These are phyloP conservation scores for Manis javanica DNA, from an alignment of 2,797 vertebrate genomes.

Conservation along the genomic window DNA sequence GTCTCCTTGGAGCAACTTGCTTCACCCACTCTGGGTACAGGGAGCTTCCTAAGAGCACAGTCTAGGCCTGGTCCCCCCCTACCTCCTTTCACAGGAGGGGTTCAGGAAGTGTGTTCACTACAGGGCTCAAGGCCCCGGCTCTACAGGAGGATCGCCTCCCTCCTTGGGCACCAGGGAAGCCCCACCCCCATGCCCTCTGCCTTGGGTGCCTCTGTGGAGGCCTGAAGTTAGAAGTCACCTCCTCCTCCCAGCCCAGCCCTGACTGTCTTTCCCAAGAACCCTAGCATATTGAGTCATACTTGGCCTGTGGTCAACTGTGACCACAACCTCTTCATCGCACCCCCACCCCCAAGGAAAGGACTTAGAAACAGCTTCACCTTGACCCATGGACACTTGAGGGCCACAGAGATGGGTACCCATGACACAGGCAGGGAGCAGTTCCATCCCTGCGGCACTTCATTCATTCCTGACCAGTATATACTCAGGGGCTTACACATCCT, in stretches of 20 bases:
- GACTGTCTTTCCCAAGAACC: slow-evolving; percentile 74
- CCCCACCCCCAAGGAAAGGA: slow-evolving; percentile 14
- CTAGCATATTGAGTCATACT: slow-evolving; percentile 70
- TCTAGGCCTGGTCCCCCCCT: not conserved
- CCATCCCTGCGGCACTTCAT: not conserved
- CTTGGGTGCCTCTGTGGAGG: not conserved
- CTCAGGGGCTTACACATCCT: not conserved
- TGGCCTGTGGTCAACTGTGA: slow-evolving; percentile 66
- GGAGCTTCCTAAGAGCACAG: not conserved
- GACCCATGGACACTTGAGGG: not conserved
- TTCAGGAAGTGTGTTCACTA: not conserved
- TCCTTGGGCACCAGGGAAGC: not conserved
- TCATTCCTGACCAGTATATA: not conserved
- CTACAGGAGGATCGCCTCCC: not conserved
- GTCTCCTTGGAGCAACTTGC: not conserved
- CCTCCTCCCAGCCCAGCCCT: not conserved
- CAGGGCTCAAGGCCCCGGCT: not conserved
- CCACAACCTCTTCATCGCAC: slow-evolving; percentile 51
- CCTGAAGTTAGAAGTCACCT: not conserved
- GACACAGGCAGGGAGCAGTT: not conserved
- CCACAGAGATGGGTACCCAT: not conserved
- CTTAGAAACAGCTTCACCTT: slow-evolving; percentile 26
- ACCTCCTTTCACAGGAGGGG: not conserved
- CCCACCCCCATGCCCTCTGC: not conserved
- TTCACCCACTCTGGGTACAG: not conserved